Conservation (phyloP, 1,140 invertebrate genomes). For the Rhagoletis pomonella region DNA sequence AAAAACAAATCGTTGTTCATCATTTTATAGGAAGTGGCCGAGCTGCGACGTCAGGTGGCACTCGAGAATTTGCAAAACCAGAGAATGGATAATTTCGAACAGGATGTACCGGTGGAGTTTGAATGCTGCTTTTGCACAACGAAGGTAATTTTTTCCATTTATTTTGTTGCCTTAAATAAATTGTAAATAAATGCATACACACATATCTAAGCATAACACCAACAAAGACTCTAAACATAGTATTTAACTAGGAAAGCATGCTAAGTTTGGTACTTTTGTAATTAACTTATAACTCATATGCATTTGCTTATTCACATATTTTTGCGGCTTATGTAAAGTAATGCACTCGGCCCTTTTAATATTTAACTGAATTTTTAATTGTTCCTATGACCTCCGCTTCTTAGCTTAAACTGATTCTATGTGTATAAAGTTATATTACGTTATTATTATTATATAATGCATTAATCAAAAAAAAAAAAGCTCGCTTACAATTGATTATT, state of each 20-base stretch:
- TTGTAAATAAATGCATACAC: background rate
- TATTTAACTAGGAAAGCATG: background rate
- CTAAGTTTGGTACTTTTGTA: background rate
- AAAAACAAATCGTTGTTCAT: slow-evolving; percentile 41
- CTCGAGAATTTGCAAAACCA: slow-evolving; percentile 73
- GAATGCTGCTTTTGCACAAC: slow-evolving; percentile 97
- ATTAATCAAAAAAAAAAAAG: too few species aligned
- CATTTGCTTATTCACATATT: background rate
- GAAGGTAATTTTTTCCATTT: slow-evolving; percentile 81
- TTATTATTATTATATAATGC: too few species aligned
- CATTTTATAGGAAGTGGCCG: slow-evolving; percentile 74
- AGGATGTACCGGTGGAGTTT: slow-evolving; percentile 91
- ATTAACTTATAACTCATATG: background rate
- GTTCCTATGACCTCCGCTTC: too few species aligned
- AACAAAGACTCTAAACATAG: background rate
- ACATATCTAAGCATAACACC: background rate
- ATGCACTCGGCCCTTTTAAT: too few species aligned
- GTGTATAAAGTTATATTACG: too few species aligned
- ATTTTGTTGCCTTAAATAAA: background rate
- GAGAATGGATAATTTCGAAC: slow-evolving; percentile 82
- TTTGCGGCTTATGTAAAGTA: too few species aligned
- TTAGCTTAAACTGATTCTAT: too few species aligned
- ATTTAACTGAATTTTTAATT: too few species aligned
- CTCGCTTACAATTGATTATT: too few species aligned
- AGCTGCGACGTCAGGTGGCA: slow-evolving; percentile 73